These are phyloP conservation scores for Chrysogorgia sp. DNA, from an alignment of 92 coral and sea anemone species.

Conservation along the genomic window DNA sequence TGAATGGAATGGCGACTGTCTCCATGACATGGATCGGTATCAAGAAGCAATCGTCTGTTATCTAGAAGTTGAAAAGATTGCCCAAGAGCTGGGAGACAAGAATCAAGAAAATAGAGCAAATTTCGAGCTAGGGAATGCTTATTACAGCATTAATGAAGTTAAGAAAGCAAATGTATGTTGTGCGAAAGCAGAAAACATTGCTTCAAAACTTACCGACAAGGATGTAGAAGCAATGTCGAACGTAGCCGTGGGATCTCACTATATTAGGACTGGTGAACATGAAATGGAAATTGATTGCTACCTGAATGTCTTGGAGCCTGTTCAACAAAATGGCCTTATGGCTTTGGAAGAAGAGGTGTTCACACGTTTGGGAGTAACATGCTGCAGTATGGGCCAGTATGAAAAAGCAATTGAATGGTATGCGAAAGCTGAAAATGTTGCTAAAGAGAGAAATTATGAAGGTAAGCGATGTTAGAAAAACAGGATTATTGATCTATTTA, in stretches of 20 bases:
- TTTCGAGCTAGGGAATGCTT: constrained; percentile 48
- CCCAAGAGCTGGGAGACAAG: constrained; percentile 29
- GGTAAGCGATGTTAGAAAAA: too few species aligned
- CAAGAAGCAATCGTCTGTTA: constrained; percentile 12
- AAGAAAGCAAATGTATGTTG: constrained; percentile 35
- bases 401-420: too few species aligned
- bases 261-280: too few species aligned
- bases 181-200: constrained; percentile 14
- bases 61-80: constrained; percentile 37
- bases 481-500: too few species aligned
- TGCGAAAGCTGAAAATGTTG: constrained; percentile 22
- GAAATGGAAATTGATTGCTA: too few species aligned
- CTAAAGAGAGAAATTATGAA: constrained; percentile 26
- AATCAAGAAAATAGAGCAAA: constrained; percentile 42
- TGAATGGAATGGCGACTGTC: constrained; percentile 14
- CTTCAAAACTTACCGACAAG: constrained; percentile 27
- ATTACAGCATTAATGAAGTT: constrained; percentile 5
- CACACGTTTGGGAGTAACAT: too few species aligned
- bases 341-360: too few species aligned
- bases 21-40: constrained; percentile 22
- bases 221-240: background rate
- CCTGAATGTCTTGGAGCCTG: too few species aligned
- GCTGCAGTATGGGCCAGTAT: too few species aligned
- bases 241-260: background rate
- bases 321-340: too few species aligned